Evolutionary conservation across 2,797 vertebrate genomes (phyloP).

Genomic region (Trachurus trachurus): DNA sequence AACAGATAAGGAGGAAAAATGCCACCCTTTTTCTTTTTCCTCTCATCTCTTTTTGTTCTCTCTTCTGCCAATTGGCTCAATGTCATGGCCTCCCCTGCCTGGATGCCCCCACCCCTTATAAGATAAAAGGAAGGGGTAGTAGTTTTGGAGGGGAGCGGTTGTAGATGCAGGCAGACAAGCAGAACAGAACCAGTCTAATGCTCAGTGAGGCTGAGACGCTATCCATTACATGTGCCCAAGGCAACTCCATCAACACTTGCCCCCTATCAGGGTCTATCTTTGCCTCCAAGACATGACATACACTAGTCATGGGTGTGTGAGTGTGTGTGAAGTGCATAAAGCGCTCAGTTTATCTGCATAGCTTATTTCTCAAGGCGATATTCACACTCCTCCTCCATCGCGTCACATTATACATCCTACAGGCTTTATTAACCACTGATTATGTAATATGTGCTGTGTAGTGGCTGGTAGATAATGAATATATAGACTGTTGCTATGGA

Average conservation of each 20-base stretch:
- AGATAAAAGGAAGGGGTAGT: slow-evolving; percentile 18
- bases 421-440: slow-evolving; percentile 38
- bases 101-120: slow-evolving; percentile 4
- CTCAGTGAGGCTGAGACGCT: slow-evolving; percentile 67
- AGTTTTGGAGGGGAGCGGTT: not conserved
- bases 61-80: slow-evolving; percentile 46
- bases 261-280: slow-evolving; percentile 42
- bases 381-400: slow-evolving; percentile 31
- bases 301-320: slow-evolving; percentile 4
- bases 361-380: slow-evolving; percentile 37
- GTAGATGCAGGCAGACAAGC: slow-evolving; percentile 41
- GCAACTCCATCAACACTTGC: slow-evolving; percentile 58
- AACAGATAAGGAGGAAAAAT: slow-evolving; percentile 32
- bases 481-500: not conserved
- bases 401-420: slow-evolving; percentile 36
- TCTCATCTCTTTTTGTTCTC: slow-evolving; percentile 17
- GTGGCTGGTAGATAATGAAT: slow-evolving; percentile 15
- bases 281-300: slow-evolving; percentile 44
- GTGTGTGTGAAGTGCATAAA: slow-evolving; percentile 24
- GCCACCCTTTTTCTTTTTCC: slow-evolving; percentile 15
- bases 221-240: slow-evolving; percentile 73
- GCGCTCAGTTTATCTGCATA: slow-evolving; percentile 28
- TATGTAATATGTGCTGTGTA: slow-evolving; percentile 27
- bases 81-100: slow-evolving; percentile 53
- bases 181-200: slow-evolving; percentile 68